Conservation (phyloP, 2,888 invertebrate species). For the Strigamia crassipes region DNA sequence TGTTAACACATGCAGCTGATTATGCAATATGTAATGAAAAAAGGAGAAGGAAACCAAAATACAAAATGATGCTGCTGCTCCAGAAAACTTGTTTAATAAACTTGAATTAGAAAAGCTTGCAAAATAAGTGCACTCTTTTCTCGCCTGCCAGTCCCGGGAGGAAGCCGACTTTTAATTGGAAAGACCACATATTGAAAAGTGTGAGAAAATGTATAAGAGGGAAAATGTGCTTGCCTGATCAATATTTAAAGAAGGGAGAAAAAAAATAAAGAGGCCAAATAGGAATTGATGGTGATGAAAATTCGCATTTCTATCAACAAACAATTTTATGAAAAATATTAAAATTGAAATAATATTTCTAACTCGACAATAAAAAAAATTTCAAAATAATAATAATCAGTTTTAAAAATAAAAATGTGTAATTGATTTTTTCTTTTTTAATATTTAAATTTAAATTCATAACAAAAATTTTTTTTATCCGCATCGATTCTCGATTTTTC, state of each 20-base stretch:
- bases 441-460: not conserved
- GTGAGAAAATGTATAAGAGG: slow-evolving; percentile 1
- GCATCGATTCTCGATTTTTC: not conserved
- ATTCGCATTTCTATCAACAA: not conserved
- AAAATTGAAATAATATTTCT: no score
- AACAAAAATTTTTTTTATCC: not conserved
- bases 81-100: slow-evolving; percentile 14
- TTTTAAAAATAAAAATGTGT: no score
- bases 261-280: not conserved
- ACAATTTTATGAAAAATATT: not conserved
- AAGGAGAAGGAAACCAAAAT: not conserved
- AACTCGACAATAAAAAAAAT: no score
- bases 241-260: slow-evolving; percentile 6
- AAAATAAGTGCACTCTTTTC: slow-evolving; percentile 20
- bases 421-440: no score
- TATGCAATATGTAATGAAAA: slow-evolving; percentile 2
- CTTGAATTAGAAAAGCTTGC: not conserved
- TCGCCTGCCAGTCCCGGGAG: not conserved
- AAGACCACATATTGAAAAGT: slow-evolving; percentile 31
- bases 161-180: slow-evolving; percentile 26
- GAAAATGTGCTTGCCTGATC: slow-evolving; percentile 10
- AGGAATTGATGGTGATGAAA: slow-evolving; percentile 23
- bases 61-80: slow-evolving; percentile 5
- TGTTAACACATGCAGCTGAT: not conserved
- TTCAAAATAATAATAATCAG: no score